phyloP scores from a whole-genome alignment of 2,888 invertebrate species.

The Caenorhabditis wallacei region DNA sequence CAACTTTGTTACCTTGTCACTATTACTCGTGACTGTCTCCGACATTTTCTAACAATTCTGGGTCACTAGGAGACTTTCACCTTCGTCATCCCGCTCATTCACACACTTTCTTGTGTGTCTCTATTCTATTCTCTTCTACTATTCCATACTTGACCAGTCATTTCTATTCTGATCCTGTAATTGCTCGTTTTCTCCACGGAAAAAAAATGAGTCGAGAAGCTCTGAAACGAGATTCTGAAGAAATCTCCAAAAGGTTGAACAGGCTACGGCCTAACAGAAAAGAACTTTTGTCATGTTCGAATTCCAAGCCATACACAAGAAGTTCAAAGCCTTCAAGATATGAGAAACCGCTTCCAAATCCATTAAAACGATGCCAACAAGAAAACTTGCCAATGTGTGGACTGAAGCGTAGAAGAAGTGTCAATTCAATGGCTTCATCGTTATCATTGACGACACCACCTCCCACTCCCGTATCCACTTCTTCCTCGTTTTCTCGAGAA shows the following conservation, averaged over 20 bases:
- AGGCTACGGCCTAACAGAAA: slow-evolving; percentile 22
- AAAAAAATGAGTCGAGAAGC: slow-evolving; percentile 26
- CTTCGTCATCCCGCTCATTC: slow-evolving; percentile 39
- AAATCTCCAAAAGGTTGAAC: background rate
- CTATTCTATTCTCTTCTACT: slow-evolving; percentile 23
- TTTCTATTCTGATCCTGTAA: background rate
- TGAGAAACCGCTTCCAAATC: background rate
- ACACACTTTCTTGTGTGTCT: slow-evolving; percentile 17
- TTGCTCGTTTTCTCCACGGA: background rate
- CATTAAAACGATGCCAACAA: slow-evolving; percentile 38
- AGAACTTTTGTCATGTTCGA: background rate
- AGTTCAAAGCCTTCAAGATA: background rate
- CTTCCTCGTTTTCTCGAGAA: slow-evolving; percentile 3
- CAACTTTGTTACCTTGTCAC: background rate
- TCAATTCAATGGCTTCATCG: slow-evolving; percentile 20
- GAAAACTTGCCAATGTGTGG: slow-evolving; percentile 33
- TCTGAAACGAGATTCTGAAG: background rate
- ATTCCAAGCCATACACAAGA: background rate
- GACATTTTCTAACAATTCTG: slow-evolving; percentile 25
- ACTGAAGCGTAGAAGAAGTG: slow-evolving; percentile 23
- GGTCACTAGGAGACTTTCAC: slow-evolving; percentile 55
- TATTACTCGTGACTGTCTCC: slow-evolving; percentile 23
- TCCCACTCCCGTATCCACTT: slow-evolving; percentile 9
- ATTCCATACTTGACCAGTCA: background rate
- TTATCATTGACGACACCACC: slow-evolving; percentile 35